Evolutionary conservation across 2,113 vertebrate genomes (phyloP), one percentile per base, ranked within the genome.

Genomic region (Microcebus lehilahytsara): DNA sequence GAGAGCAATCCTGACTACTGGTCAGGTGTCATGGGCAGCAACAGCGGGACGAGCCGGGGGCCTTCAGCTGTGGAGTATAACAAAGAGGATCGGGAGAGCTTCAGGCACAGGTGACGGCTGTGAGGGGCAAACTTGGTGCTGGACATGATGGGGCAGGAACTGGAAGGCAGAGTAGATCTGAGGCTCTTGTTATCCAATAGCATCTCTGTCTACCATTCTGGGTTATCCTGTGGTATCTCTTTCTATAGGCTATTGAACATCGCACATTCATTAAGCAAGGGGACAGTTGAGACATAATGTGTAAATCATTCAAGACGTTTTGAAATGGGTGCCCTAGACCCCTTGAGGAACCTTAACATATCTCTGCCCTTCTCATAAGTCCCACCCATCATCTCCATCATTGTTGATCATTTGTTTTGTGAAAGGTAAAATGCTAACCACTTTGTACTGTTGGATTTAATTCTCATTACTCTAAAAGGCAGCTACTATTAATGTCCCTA

Each of bases 1-100:
- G 99, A 99, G 13, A 98, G 99, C 0, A 99, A 98, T 7, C 92
- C 98, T 0, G 98, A 98, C 75, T 98, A 99, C 97, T 99, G 99
- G 98, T 97, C 98, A 0, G 98, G 99, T 5, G 98, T 98, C 79
- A 97, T 99, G 0, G 97, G 98, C 0, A 97, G 98, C 20, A 60
- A 96, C 98, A 69, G 96, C 84, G 91, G 98, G 98, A 34, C 98
- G 0, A 98, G 98, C 11, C 98, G 98, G 3, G 98, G 99, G 0
- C 98, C 98, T 56, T 98, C 99, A 7, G 98, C 98, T 51, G 97
- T 99, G 56, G 98, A 99, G 16, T 99, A 98, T 91, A 93, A 75
- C 97, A 98, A 98, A 40, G 99, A 98, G 1, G 98, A 99, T 16
- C 97, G 96, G 49, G 99, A 98, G 83, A 98, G 97, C 95, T 99